phyloP scores from a whole-genome alignment of 64 coral and sea anemone species.

The Hydrozoanthus tunicans region DNA sequence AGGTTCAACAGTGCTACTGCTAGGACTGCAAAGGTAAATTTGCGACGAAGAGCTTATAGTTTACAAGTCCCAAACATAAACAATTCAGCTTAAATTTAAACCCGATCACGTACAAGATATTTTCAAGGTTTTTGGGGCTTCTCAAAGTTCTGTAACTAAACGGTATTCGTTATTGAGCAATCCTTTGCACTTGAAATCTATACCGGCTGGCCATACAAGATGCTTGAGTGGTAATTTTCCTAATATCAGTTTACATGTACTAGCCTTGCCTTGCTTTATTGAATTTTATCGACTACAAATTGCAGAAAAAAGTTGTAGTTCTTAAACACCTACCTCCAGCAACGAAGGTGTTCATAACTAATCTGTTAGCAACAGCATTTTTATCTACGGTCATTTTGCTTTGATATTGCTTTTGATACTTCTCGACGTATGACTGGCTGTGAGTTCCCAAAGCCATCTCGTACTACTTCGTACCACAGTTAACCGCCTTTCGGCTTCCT shows the following conservation, averaged over 20 bases:
- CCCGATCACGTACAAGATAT: neutral
- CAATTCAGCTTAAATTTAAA: neutral
- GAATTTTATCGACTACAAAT: neutral
- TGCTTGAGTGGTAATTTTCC: neutral
- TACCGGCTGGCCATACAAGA: neutral
- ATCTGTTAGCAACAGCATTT: conserved; percentile 37
- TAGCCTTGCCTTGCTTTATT: neutral
- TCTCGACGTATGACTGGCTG: conserved; percentile 1
- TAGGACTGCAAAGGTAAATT: too few relatives aligned
- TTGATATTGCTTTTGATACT: conserved; percentile 29
- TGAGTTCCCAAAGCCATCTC: conserved; percentile 42
- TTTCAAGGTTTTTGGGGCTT: neutral
- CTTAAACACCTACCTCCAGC: conserved; percentile 46
- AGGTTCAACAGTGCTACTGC: too few relatives aligned
- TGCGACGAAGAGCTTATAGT: too few relatives aligned
- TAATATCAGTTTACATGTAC: too few relatives aligned
- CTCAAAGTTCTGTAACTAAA: too few relatives aligned
- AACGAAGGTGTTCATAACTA: conserved; percentile 46
- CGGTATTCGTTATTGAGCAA: too few relatives aligned
- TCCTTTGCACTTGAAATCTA: neutral
- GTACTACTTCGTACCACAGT: neutral
- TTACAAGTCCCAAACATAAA: neutral
- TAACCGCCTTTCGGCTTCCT: neutral
- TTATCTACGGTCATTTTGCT: conserved; percentile 42
- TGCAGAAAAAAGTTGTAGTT: neutral